Evolutionary conservation across 2,797 vertebrate species (phyloP).

Genomic region (Ctenopoma kingsleyae): DNA sequence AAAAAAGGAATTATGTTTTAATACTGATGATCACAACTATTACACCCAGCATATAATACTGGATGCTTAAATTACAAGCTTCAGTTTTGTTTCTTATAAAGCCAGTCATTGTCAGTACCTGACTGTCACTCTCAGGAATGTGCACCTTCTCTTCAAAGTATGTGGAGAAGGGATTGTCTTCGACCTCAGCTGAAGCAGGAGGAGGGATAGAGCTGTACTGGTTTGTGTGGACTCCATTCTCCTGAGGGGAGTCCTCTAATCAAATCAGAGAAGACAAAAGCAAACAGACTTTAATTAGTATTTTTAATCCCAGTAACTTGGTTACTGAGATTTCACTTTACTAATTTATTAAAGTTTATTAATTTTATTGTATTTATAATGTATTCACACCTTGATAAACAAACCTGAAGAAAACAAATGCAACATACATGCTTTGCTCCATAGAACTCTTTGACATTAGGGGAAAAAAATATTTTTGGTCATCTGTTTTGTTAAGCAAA

Average conservation of each 20-base stretch:
- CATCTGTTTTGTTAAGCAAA: not conserved
- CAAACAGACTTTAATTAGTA: not conserved
- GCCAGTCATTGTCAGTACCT: slow-evolving; percentile 65
- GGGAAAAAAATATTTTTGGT: not conserved
- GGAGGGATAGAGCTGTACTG: slow-evolving; percentile 80
- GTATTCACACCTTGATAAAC: not conserved
- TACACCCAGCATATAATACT: not conserved
- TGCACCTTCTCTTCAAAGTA: slow-evolving; percentile 93
- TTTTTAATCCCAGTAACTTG: too few species aligned
- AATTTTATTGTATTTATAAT: too few species aligned
- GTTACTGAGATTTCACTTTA: too few species aligned
- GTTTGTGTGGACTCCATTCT: slow-evolving; percentile 70
- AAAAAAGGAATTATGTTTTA: not conserved
- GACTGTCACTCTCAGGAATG: slow-evolving; percentile 85
- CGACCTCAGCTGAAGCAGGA: slow-evolving; percentile 57
- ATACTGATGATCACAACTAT: not conserved
- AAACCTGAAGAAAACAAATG: not conserved
- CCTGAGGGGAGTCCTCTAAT: slow-evolving; percentile 71
- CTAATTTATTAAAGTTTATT: too few species aligned
- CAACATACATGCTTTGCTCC: too few species aligned
- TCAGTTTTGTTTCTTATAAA: not conserved
- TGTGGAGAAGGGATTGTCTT: slow-evolving; percentile 86
- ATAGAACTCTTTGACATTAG: not conserved
- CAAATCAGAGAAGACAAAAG: slow-evolving; percentile 24
- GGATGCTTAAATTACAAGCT: not conserved